Conservation (phyloP, 1,140 invertebrate species). For the Scaptomyza pallida region DNA sequence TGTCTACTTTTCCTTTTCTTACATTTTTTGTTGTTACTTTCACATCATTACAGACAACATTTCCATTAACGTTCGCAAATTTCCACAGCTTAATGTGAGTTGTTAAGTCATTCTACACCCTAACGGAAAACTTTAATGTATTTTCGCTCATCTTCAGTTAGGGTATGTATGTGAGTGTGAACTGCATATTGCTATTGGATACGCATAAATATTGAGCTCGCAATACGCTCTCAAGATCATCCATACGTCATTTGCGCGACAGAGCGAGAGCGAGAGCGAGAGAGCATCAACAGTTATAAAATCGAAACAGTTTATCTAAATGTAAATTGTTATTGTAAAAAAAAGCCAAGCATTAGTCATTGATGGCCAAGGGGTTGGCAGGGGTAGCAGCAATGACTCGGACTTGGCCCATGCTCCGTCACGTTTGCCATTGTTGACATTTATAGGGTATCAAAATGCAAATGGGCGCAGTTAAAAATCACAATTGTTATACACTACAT, state of each 20-base stretch:
- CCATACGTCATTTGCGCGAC: background rate
- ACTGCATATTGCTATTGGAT: background rate
- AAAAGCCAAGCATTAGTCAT: no score
- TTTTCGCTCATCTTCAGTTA: no score
- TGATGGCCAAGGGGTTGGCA: no score
- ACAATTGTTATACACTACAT: background rate
- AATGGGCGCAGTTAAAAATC: background rate
- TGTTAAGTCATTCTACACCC: background rate
- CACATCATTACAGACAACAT: conserved; percentile 6
- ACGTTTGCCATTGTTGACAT: background rate
- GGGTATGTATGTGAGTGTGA: background rate
- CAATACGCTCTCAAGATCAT: background rate
- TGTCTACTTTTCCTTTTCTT: background rate
- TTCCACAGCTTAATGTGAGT: conserved; percentile 7
- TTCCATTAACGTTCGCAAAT: conserved; percentile 10
- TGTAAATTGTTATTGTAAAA: no score
- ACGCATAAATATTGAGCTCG: background rate
- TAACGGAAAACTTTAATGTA: conserved; percentile 1
- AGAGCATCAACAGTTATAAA: background rate
- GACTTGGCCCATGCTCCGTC: background rate
- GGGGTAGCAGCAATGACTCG: no score
- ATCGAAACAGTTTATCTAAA: no score
- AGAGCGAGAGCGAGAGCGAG: no score
- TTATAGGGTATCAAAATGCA: background rate
- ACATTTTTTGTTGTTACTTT: conserved; percentile 6